A percentile compares a stretch with the other conserved stretches of the same genome.
Evolutionary conservation across 2,113 vertebrate genomes (phyloP).

Genomic region (Embiotoca jacksoni): DNA sequence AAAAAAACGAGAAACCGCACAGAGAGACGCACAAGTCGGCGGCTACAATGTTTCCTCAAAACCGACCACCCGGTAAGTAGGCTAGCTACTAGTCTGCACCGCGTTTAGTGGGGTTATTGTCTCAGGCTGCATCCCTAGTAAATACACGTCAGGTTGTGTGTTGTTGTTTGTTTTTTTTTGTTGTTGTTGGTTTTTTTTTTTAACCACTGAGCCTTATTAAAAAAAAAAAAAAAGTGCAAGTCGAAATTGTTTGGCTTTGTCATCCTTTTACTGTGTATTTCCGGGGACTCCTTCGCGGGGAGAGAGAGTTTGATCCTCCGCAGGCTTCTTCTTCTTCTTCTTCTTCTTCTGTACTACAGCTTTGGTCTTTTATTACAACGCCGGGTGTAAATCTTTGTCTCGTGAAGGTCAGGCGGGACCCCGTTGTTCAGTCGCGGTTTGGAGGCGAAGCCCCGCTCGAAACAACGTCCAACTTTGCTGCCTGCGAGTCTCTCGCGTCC

Average conservation of each 20-base stretch:
- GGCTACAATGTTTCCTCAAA: constrained; percentile 90
- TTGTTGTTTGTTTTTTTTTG: neutral
- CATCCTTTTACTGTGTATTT: constrained; percentile 34
- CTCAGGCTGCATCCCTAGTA: neutral
- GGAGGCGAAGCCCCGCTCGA: constrained; percentile 6
- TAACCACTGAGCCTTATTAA: neutral
- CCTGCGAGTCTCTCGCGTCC: constrained; percentile 45
- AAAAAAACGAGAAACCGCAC: constrained; percentile 25
- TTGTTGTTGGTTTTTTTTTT: neutral
- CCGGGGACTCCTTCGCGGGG: constrained; percentile 38
- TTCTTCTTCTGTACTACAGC: neutral
- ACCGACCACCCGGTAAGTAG: constrained; percentile 89
- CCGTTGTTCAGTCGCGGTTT: neutral
- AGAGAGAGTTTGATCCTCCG: neutral
- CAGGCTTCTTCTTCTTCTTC: neutral
- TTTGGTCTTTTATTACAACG: neutral
- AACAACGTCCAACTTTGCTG: constrained; percentile 62
- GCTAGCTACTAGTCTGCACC: constrained; percentile 15
- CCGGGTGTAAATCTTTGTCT: constrained; percentile 23
- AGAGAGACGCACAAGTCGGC: constrained; percentile 66
- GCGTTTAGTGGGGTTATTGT: constrained; percentile 9
- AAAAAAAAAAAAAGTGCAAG: constrained; percentile 11
- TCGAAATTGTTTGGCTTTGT: constrained; percentile 14
- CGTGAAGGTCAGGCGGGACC: constrained; percentile 46
- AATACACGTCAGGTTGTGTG: neutral